Conservation (phyloP, 2,888 invertebrate species). For the Osedax fenrisi region DNA sequence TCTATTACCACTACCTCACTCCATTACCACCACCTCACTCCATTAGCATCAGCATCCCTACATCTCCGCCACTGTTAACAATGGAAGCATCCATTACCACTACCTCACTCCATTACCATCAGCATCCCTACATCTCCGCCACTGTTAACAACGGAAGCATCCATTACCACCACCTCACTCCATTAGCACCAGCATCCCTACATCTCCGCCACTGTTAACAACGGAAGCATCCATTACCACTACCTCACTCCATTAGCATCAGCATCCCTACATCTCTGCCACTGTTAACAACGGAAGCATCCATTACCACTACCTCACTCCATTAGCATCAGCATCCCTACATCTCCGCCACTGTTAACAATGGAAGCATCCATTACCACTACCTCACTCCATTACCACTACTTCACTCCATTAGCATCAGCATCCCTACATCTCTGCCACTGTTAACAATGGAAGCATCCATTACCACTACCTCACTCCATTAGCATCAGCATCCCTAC, state of each 20-base stretch:
- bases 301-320: conserved; percentile 71
- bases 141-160: conserved; percentile 93
- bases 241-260: conserved; percentile 67
- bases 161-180: conserved; percentile 71
- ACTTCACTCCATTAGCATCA: conserved; percentile 62
- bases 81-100: conserved; percentile 85
- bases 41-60: conserved; percentile 89
- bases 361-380: conserved; percentile 85
- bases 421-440: conserved; percentile 93
- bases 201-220: conserved; percentile 93
- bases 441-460: conserved; percentile 88
- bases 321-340: conserved; percentile 89
- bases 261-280: conserved; percentile 92
- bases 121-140: conserved; percentile 92
- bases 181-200: conserved; percentile 89
- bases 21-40: background rate
- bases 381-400: no score
- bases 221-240: conserved; percentile 85
- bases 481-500: conserved; percentile 89
- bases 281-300: conserved; percentile 93
- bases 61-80: conserved; percentile 93
- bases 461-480: conserved; percentile 71
- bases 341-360: conserved; percentile 93
- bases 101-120: conserved; percentile 67
- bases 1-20: background rate